A percentile compares a stretch with the other conserved stretches of the same genome.
phyloP scores from a whole-genome alignment of 2,113 vertebrate species.

The Stomatorhinus ivindoensis region DNA sequence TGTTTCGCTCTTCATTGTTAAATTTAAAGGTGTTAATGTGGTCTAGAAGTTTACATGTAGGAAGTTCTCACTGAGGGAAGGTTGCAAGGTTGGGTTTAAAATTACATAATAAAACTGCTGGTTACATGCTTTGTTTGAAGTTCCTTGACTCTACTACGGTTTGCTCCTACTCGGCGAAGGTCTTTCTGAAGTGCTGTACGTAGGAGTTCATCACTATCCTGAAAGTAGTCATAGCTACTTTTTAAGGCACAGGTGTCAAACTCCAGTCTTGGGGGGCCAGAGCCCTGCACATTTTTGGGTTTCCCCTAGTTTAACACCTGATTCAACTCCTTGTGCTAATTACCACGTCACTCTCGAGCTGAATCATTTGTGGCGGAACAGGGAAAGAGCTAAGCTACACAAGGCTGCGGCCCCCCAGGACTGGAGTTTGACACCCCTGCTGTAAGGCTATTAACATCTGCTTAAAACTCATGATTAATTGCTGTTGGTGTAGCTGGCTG shows the following conservation, averaged over 20 bases:
- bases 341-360: no score
- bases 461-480: background rate
- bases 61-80: slow-evolving; percentile 40
- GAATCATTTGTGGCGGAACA: no score
- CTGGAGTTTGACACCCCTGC: no score
- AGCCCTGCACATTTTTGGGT: no score
- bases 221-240: background rate
- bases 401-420: no score
- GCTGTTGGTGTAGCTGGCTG: background rate
- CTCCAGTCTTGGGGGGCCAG: no score
- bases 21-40: slow-evolving; percentile 19
- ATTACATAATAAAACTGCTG: slow-evolving; percentile 2
- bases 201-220: background rate
- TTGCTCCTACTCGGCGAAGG: background rate
- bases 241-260: background rate
- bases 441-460: background rate
- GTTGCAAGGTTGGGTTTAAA: background rate
- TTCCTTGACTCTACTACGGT: background rate
- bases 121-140: background rate
- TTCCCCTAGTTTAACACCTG: no score
- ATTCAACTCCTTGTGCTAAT: no score
- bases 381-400: no score
- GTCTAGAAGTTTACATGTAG: slow-evolving; percentile 59
- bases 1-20: slow-evolving; percentile 34
- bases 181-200: background rate